Evolutionary conservation across 2,888 invertebrate species (phyloP).

Genomic region (Rotaria magnacalcarata): DNA sequence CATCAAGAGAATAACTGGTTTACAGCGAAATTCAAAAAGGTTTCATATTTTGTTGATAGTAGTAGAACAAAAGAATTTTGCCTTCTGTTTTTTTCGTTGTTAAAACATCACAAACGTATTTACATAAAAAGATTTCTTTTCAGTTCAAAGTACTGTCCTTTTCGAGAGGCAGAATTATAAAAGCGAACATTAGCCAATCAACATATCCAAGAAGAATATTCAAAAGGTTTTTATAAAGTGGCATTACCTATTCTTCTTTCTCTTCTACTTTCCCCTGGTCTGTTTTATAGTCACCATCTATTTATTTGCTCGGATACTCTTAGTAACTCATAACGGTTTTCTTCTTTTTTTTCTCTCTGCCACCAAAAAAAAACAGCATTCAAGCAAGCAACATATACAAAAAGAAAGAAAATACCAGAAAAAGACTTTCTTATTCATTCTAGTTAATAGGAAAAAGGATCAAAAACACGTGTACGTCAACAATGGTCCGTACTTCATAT

Average conservation of each 20-base stretch:
- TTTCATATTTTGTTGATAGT: not conserved
- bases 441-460: not conserved
- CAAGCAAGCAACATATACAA: not conserved
- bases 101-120: not conserved
- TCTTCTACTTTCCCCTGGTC: not conserved
- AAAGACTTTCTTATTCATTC: not conserved
- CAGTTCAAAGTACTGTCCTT: not conserved
- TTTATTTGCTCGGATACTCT: not conserved
- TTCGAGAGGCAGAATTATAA: not conserved
- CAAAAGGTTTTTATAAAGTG: not conserved
- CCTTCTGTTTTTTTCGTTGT: not conserved
- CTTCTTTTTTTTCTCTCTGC: not conserved
- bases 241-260: not conserved
- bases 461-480: not conserved
- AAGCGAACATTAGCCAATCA: not conserved
- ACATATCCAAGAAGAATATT: not conserved
- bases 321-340: not conserved
- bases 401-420: not conserved
- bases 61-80: not conserved
- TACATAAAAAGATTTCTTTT: not conserved
- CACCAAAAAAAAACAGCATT: not conserved
- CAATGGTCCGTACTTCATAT: not conserved
- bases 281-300: not conserved
- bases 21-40: not conserved
- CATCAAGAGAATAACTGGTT: not conserved